These are phyloP conservation scores for Oligia strigilis DNA, from an alignment of 2,888 invertebrate species.

Conservation along the genomic window DNA sequence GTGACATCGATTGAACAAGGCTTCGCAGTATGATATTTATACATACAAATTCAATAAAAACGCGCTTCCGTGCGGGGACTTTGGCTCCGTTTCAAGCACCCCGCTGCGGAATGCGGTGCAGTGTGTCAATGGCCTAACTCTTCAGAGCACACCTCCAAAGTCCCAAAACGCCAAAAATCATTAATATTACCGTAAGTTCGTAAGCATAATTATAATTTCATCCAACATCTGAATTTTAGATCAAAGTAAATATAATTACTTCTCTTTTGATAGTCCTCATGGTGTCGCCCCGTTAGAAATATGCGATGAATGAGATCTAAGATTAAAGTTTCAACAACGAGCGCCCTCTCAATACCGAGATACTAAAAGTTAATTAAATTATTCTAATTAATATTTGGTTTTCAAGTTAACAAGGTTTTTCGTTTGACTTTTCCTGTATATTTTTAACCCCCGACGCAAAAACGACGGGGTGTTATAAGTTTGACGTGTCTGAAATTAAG, in stretches of 20 bases:
- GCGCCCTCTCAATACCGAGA: constrained; percentile 45
- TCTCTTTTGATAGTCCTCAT: constrained; percentile 44
- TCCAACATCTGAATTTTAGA: constrained; percentile 47
- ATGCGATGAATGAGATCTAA: constrained; percentile 55
- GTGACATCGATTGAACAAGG: too few species aligned
- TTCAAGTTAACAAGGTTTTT: constrained; percentile 24
- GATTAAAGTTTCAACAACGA: constrained; percentile 49
- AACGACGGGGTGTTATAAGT: too few species aligned
- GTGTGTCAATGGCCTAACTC: too few species aligned
- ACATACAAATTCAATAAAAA: too few species aligned
- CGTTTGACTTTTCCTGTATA: neutral
- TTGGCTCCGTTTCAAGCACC: too few species aligned
- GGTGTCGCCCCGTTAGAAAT: constrained; percentile 51
- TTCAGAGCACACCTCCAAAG: neutral
- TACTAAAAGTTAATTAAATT: constrained; percentile 54
- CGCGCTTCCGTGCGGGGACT: too few species aligned
- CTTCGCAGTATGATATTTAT: too few species aligned
- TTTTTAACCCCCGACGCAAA: too few species aligned
- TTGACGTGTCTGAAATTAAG: too few species aligned
- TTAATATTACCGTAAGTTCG: neutral
- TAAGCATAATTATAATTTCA: constrained; percentile 39
- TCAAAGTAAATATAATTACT: constrained; percentile 44
- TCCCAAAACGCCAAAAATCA: too few species aligned
- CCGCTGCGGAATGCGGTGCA: too few species aligned
- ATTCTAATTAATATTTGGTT: constrained; percentile 53